These are phyloP conservation scores for Charanyca ferruginea DNA, from an alignment of 2,888 invertebrate genomes.

Conservation along the genomic window DNA sequence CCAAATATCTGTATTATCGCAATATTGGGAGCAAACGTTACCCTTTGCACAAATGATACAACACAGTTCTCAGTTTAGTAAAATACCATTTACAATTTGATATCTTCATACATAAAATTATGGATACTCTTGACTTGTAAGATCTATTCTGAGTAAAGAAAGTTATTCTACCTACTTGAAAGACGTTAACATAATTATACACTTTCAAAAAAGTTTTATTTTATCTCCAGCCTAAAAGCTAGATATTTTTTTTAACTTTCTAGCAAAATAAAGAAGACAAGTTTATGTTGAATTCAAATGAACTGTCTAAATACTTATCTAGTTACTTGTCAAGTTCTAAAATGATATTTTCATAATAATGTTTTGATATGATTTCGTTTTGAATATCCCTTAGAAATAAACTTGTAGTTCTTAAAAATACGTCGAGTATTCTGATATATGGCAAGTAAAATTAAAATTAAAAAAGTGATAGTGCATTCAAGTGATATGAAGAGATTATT, in stretches of 20 bases:
- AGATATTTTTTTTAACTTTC: background rate
- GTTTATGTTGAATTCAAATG: background rate
- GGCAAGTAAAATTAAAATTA: conserved; percentile 38
- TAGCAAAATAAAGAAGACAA: background rate
- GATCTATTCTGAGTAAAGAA: background rate
- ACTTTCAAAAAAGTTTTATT: background rate
- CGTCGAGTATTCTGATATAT: conserved; percentile 10
- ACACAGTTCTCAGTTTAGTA: conserved; percentile 15
- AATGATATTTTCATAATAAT: conserved; percentile 27
- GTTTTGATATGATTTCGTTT: conserved; percentile 25
- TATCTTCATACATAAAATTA: background rate
- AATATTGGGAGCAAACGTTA: conserved; percentile 1
- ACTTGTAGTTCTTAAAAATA: conserved; percentile 26
- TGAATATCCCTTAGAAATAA: conserved; percentile 11
- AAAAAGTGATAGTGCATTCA: conserved; percentile 50
- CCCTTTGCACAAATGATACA: conserved; percentile 20
- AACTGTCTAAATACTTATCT: background rate
- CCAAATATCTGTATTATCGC: conserved; percentile 10
- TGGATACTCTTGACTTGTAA: background rate
- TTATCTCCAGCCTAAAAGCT: background rate
- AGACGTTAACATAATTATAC: background rate
- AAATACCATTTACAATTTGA: conserved; percentile 30
- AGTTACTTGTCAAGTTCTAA: conserved; percentile 13
- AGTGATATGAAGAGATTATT: conserved; percentile 62
- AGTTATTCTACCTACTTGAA: too few relatives aligned